phyloP scores from a whole-genome alignment of 2,113 vertebrate species.

The Hippopotamus amphibius region DNA sequence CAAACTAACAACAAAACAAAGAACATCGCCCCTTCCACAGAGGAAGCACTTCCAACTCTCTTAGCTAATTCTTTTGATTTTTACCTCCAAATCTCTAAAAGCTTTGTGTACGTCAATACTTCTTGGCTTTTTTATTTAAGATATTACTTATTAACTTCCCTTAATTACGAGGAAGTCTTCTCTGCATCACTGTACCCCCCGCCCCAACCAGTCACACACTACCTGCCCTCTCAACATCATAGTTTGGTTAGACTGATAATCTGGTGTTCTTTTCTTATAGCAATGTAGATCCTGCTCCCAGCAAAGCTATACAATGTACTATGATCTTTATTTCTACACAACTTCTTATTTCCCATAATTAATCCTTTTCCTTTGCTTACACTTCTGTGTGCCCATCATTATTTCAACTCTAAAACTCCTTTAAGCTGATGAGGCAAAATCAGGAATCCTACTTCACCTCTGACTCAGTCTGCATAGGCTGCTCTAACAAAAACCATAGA shows the following conservation, averaged over 20 bases:
- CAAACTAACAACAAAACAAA: not conserved
- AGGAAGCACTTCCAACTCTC: not conserved
- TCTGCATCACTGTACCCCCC: not conserved
- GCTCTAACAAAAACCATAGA: not conserved
- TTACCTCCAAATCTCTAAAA: not conserved
- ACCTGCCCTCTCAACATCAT: not conserved
- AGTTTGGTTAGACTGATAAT: not conserved
- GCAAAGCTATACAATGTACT: not conserved
- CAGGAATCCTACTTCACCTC: not conserved
- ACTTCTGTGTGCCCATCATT: not conserved
- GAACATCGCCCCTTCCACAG: not conserved
- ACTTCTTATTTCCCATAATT: not conserved
- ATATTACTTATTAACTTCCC: not conserved
- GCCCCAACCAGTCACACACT: not conserved
- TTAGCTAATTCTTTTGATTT: not conserved
- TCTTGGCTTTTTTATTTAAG: not conserved
- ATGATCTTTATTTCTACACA: not conserved
- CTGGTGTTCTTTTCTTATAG: not conserved
- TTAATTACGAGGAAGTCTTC: not conserved
- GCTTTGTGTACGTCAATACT: not conserved
- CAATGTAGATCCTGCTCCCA: not conserved
- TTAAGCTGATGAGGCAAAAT: not conserved
- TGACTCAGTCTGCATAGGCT: not conserved
- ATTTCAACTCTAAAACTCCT: not conserved
- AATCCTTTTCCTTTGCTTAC: not conserved